Evolutionary conservation across 2,888 invertebrate genomes (phyloP).

Genomic region (Tenthredo distinguenda): DNA sequence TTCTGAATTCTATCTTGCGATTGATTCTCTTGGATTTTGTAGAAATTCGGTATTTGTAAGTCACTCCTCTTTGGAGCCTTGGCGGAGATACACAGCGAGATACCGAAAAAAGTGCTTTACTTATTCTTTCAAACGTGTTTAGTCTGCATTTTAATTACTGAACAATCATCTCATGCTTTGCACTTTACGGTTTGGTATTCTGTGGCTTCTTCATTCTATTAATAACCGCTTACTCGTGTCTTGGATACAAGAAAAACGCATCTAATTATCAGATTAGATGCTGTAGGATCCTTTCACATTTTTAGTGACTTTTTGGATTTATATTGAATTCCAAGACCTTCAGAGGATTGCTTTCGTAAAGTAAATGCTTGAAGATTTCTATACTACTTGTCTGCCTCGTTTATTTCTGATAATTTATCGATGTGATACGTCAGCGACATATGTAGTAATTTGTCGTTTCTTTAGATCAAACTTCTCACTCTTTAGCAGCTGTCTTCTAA

Average conservation of each 20-base stretch:
- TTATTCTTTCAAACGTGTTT: background rate
- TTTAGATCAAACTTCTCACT: background rate
- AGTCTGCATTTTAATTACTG: background rate
- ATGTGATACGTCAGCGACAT: background rate
- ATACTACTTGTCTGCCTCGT: background rate
- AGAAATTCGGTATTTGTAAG: background rate
- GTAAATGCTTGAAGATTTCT: background rate
- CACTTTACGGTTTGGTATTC: background rate
- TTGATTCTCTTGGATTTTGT: background rate
- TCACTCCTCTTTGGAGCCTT: background rate
- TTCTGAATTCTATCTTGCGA: background rate
- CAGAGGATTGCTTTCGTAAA: background rate
- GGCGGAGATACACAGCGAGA: no score
- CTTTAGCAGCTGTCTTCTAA: conserved; percentile 2
- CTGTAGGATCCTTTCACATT: background rate
- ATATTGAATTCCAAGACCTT: background rate
- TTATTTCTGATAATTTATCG: background rate
- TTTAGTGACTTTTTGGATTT: background rate
- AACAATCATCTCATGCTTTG: background rate
- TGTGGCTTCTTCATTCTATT: background rate
- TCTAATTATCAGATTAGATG: background rate
- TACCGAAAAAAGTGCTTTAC: background rate
- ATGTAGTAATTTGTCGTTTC: background rate
- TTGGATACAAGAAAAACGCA: background rate
- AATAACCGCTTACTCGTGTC: background rate